phyloP scores from a whole-genome alignment of 2,888 invertebrate genomes.

The Perdita meconis region DNA sequence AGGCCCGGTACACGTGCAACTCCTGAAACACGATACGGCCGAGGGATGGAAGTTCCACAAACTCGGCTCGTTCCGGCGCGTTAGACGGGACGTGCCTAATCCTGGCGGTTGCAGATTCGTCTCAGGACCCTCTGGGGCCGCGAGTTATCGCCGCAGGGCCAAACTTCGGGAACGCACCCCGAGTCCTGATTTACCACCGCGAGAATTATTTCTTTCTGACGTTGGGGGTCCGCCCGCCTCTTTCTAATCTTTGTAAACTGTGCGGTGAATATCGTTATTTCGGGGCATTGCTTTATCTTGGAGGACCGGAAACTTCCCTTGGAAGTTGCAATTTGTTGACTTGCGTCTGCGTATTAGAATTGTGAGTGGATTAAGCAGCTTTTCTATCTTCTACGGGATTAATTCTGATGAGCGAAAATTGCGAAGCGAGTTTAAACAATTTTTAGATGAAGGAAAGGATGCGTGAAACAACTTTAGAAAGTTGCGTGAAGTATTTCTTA shows the following conservation, averaged over 20 bases:
- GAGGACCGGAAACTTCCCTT: too few species aligned
- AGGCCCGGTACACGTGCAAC: conserved; percentile 36
- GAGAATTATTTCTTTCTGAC: conserved; percentile 55
- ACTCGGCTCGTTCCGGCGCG: conserved; percentile 68
- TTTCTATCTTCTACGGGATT: too few species aligned
- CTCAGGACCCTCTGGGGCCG: conserved; percentile 56
- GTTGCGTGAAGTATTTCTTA: too few species aligned
- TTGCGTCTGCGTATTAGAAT: too few species aligned
- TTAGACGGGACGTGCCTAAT: conserved; percentile 70
- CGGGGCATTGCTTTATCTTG: not conserved
- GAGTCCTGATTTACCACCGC: conserved; percentile 61
- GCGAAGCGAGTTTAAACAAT: too few species aligned
- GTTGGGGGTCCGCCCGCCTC: not conserved
- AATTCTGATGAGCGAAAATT: too few species aligned
- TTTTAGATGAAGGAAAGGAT: too few species aligned
- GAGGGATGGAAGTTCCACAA: conserved; percentile 61
- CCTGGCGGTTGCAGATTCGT: conserved; percentile 68
- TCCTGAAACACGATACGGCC: conserved; percentile 56
- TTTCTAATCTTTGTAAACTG: conserved; percentile 11
- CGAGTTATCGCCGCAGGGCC: conserved; percentile 68
- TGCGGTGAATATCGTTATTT: not conserved
- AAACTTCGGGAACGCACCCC: conserved; percentile 61
- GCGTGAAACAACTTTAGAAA: too few species aligned
- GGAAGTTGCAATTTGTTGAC: too few species aligned
- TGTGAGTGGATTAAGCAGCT: too few species aligned